Base-by-base conservation (phyloP, 2,888 invertebrate genomes). In the Volucella bombylans region DNA sequence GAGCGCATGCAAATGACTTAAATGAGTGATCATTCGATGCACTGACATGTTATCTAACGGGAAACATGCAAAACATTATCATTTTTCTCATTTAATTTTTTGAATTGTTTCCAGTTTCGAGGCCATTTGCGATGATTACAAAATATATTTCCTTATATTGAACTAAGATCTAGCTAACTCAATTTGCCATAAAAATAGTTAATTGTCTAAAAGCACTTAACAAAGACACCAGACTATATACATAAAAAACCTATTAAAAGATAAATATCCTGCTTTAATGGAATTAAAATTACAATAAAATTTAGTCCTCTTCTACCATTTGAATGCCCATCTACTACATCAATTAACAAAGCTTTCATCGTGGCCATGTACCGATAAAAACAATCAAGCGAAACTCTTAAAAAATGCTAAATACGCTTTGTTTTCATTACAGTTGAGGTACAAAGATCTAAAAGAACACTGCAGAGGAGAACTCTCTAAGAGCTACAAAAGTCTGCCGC, bases 281-380 rank as follows among this genome's bases (percentile, higher is more conserved):
- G 18, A 50, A 50, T 50, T 50, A 50, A 64, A 64, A 11, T 64
- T 9, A 39, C 64, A 39, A 64, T 15, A 38, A 15, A 15, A 31
- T 31, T 4, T 31, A 31, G 31, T 31, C 4, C 6, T 31, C 31
- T 31, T 6, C 23, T 47, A 2, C 6, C 4, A 62, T 23, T 38
- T 62, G 11, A 64, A 47, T 31, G 31, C 31, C 41, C 31, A 45
- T 67, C 45, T 31, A 15, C 18, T 15, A 11, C 18, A 47, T n/a
- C 31, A 23, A 43, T 67, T 23, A 23, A 23, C 41, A 67, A 41
- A 14, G 45, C 10, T 15, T 67, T 54, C 54, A 67, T 67, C 67
- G 45, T 15, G 52, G 31, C 14, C 54, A 45, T 8, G 11, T 3
- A 8, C 43, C 31, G 15, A 23, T 1, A 38, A 11, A 8, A 15